Conservation (phyloP, 2,797 vertebrate species). For the Sternotherus odoratus region DNA sequence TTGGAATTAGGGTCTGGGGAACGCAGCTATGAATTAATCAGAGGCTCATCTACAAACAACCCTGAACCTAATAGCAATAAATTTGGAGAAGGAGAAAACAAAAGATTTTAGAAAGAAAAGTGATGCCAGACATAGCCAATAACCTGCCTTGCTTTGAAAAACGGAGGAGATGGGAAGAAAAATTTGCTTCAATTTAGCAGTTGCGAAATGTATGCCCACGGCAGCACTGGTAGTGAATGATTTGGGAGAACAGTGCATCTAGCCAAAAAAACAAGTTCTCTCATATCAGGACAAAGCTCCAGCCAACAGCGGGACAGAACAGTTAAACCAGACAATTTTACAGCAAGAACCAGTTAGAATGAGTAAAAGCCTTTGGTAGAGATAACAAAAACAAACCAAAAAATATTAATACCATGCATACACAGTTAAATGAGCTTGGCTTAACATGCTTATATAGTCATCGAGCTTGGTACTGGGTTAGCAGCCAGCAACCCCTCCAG, state of each 20-base stretch:
- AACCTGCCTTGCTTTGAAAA: slow-evolving; percentile 4
- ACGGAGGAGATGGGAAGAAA: slow-evolving; percentile 18
- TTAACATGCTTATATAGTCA: slow-evolving; percentile 75
- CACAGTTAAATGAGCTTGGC: slow-evolving; percentile 74
- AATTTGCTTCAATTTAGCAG: slow-evolving; percentile 5
- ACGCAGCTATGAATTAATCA: not conserved
- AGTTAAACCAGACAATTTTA: slow-evolving; percentile 82
- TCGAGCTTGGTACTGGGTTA: slow-evolving; percentile 71
- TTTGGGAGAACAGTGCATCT: slow-evolving; percentile 42
- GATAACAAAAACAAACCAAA: slow-evolving; percentile 60
- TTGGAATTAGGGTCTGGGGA: slow-evolving; percentile 41
- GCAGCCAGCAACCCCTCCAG: slow-evolving; percentile 58
- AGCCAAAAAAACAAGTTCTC: slow-evolving; percentile 62
- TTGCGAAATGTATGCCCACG: slow-evolving; percentile 23
- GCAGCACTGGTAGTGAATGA: not conserved
- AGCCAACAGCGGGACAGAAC: slow-evolving; percentile 73
- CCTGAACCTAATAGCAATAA: slow-evolving; percentile 25
- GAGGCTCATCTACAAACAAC: slow-evolving; percentile 6
- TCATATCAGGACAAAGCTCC: slow-evolving; percentile 67
- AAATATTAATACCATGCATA: slow-evolving; percentile 80
- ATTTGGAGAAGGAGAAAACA: slow-evolving; percentile 13
- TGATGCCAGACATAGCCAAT: not conserved
- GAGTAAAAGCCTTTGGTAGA: slow-evolving; percentile 78
- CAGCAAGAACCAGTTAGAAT: slow-evolving; percentile 81
- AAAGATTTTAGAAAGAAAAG: not conserved